Percentiles rank a stretch among this genome's conserved stretches.
Evolutionary conservation across 2,113 vertebrate species (phyloP).

Genomic region (Trinectes maculatus): DNA sequence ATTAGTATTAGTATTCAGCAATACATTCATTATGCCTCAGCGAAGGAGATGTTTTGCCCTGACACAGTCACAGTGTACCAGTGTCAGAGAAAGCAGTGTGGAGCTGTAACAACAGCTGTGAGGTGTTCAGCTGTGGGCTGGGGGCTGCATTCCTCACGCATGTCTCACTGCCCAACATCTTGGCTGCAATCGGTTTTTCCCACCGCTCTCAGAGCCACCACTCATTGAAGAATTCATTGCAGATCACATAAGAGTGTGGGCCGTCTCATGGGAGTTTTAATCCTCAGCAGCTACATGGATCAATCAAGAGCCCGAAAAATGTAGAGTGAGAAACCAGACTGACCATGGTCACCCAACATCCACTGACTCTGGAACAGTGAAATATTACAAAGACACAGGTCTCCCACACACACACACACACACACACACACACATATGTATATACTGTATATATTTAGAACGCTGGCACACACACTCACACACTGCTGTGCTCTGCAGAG

Average conservation of each 20-base stretch:
- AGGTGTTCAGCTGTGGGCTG: constrained; percentile 45
- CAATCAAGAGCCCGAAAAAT: constrained; percentile 63
- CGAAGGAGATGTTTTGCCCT: constrained; percentile 45
- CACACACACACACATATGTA: not conserved
- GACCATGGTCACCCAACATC: not conserved
- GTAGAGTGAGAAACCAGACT: constrained; percentile 14
- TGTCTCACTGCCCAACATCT: constrained; percentile 86
- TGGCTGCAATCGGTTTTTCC: constrained; percentile 87
- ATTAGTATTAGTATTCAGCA: too few species aligned
- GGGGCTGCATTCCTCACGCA: constrained; percentile 85
- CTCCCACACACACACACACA: not conserved
- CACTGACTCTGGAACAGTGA: not conserved
- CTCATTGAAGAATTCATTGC: constrained; percentile 85
- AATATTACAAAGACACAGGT: not conserved
- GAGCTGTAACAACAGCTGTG: constrained; percentile 88
- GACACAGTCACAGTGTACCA: constrained; percentile 58
- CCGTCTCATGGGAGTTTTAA: constrained; percentile 77
- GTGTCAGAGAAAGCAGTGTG: constrained; percentile 65
- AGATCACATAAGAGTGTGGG: constrained; percentile 80
- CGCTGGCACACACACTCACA: not conserved
- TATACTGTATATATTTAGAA: too few species aligned
- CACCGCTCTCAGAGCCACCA: constrained; percentile 86
- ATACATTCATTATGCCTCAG: constrained; percentile 21
- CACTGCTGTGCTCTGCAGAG: constrained; percentile 6
- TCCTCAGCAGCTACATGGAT: constrained; percentile 76